phyloP scores from a whole-genome alignment of 2,113 vertebrate species.

The Misgurnus anguillicaudatus region DNA sequence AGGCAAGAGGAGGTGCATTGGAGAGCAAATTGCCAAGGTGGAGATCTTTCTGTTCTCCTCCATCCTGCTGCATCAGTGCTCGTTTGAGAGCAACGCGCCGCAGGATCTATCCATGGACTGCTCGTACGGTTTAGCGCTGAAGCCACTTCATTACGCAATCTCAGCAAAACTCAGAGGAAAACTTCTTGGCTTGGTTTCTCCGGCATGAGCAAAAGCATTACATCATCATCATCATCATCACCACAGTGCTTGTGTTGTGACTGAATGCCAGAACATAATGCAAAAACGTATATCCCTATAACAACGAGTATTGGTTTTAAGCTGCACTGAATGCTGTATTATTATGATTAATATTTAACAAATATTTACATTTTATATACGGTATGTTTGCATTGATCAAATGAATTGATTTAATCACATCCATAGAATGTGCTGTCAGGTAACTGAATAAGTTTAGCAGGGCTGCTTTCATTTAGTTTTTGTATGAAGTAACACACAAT shows the following conservation, averaged over 20 bases:
- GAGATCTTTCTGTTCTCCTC: slow-evolving; percentile 81
- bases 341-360: slow-evolving; percentile 76
- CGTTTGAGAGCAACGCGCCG: slow-evolving; percentile 73
- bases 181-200: slow-evolving; percentile 71
- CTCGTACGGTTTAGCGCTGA: slow-evolving; percentile 77
- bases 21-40: slow-evolving; percentile 79
- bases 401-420: neutral
- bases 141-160: slow-evolving; percentile 70
- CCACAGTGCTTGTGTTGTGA: slow-evolving; percentile 40
- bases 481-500: neutral
- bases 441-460: slow-evolving; percentile 2
- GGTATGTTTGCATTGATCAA: slow-evolving; percentile 7
- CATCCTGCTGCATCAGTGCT: slow-evolving; percentile 82
- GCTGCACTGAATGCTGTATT: slow-evolving; percentile 65
- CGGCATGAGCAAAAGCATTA: slow-evolving; percentile 64
- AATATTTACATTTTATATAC: slow-evolving; percentile 37
- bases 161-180: slow-evolving; percentile 72
- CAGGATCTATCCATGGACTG: slow-evolving; percentile 71
- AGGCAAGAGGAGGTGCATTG: slow-evolving; percentile 83
- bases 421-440: slow-evolving; percentile 5
- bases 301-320: slow-evolving; percentile 70
- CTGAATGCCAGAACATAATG: slow-evolving; percentile 59
- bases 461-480: neutral
- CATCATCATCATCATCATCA: neutral
- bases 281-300: slow-evolving; percentile 59